These are phyloP conservation scores for Geodia barretti DNA, from an alignment of 37 sponge, comb jelly and placozoan genomes.

Conservation along the genomic window DNA sequence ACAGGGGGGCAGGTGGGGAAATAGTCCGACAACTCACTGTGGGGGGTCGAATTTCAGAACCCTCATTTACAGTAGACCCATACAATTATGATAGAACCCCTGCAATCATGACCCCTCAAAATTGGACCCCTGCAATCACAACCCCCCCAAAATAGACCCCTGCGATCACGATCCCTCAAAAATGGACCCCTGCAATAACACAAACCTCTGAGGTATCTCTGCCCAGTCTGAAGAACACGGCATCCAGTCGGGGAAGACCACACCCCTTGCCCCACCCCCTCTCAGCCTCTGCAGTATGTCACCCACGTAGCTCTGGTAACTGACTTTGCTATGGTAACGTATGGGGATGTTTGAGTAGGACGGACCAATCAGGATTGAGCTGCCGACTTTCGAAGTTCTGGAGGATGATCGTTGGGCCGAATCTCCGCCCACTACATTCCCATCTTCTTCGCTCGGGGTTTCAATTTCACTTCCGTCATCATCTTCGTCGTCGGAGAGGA, in stretches of 20 bases:
- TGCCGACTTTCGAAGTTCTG: background rate
- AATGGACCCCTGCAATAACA: background rate
- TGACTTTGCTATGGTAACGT: background rate
- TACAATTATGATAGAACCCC: no score
- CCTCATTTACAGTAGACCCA: no score
- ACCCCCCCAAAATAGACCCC: no score
- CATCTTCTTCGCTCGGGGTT: slow-evolving; percentile 14
- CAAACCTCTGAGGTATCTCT: background rate
- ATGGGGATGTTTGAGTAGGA: background rate
- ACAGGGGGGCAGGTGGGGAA: background rate
- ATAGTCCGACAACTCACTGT: background rate
- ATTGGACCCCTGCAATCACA: no score
- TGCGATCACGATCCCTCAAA: no score
- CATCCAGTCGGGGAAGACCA: background rate
- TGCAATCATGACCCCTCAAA: no score
- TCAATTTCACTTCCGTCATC: slow-evolving; percentile 4
- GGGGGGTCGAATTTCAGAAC: background rate
- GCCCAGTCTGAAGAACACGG: background rate
- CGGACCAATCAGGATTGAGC: background rate
- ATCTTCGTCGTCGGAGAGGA: background rate
- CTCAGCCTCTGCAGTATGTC: background rate
- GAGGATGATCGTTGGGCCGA: no score
- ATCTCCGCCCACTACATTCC: background rate
- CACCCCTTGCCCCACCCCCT: background rate
- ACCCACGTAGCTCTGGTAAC: background rate